Base-by-base conservation (phyloP, 2,113 vertebrate genomes). In the Sceloporus undulatus region DNA sequence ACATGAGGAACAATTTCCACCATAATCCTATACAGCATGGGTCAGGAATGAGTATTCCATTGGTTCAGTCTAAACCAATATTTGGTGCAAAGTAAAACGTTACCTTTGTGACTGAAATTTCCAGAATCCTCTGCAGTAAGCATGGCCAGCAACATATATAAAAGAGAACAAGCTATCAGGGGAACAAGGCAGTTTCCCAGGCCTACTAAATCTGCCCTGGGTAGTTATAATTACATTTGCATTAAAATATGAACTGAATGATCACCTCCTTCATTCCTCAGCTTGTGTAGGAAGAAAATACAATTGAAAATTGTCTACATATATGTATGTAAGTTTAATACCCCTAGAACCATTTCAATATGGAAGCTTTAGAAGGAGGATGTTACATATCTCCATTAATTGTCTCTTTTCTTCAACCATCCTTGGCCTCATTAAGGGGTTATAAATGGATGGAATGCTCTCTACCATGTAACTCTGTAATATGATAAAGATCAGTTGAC, bases 341-440 rank as follows among this genome's bases (percentile, higher is more conserved):
- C 27, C 68, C 29, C 68, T 29, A 42, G 10, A 79, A 23, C 38
- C 42, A 92, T 93, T 0, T 1, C 85, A 91, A 85, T 0, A 0
- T 90, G 70, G 87, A 89, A 76, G 13, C 87, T 92, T 91, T 73
- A 88, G 82, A 91, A 84, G 74, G 85, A 54, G 78, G 10, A 25
- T n/a, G 13, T 90, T 87, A 76, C 66, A 14, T 79, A 85, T 86
- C 79, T 85, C 91, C 90, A 62, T 52, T 56, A 84, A 68, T 10
- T 84, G 74, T 85, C 74, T 65, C 88, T 74, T 87, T 89, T 52
- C 71, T 5, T 70, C 4, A 70, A 76, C 82, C 42, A n/a, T 16
- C 66, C 79, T 80, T 42, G 1, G 0, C 1, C 16, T 88, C 80
- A n/a, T 70, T 88, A 79, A 83, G 83, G 85, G 21, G 84, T 16